phyloP scores from a whole-genome alignment of 2,113 vertebrate genomes.

The Heterotilapia buettikoferi region DNA sequence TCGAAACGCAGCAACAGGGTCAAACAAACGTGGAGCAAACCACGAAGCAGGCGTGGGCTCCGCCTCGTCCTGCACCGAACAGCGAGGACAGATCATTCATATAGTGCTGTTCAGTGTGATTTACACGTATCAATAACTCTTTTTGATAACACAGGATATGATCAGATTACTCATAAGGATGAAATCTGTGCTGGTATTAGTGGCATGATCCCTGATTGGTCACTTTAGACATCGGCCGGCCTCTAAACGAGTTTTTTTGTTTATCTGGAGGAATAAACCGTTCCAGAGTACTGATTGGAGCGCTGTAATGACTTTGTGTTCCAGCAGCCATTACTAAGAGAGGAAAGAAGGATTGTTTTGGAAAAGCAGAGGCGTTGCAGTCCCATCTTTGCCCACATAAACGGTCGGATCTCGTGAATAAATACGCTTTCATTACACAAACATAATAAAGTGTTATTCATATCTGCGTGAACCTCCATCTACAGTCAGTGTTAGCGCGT shows the following conservation, averaged over 20 bases:
- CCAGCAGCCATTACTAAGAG: neutral
- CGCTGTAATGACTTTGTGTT: neutral
- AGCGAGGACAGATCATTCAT: neutral
- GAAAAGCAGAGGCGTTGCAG: neutral
- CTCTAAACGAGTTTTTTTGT: neutral
- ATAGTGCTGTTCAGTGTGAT: neutral
- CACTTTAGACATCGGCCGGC: neutral
- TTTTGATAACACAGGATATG: neutral
- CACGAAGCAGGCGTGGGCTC: neutral
- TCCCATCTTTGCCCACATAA: neutral
- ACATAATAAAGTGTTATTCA: neutral
- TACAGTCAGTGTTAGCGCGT: neutral
- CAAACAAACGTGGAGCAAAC: neutral
- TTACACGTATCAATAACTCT: neutral
- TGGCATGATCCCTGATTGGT: neutral
- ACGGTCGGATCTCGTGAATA: neutral
- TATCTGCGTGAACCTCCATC: neutral
- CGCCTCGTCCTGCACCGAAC: neutral
- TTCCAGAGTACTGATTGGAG: neutral
- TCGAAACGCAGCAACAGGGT: neutral
- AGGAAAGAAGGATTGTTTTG: neutral
- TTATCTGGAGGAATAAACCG: neutral
- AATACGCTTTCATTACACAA: neutral
- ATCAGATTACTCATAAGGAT: neutral
- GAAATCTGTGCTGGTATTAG: neutral